Evolutionary conservation across 2,113 vertebrate genomes (phyloP).

Genomic region (Cygnus buccinator): DNA sequence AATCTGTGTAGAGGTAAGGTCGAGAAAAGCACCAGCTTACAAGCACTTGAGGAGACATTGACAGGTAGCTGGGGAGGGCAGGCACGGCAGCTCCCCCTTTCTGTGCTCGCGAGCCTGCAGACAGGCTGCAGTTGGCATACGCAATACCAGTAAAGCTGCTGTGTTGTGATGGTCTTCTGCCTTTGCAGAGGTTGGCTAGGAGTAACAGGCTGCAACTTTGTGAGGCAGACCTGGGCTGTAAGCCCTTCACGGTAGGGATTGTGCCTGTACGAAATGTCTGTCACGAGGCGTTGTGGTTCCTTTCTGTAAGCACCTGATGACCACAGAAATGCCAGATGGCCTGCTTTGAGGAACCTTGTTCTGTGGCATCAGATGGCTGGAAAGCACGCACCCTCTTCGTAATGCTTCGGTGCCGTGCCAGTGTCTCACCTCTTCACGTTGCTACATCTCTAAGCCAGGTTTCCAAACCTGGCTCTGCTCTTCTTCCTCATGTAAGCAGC

Average conservation of each 20-base stretch:
- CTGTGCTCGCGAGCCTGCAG: neutral
- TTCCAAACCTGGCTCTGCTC: neutral
- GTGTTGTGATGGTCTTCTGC: neutral
- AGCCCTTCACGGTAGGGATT: fast-evolving
- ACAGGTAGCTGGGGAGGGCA: neutral
- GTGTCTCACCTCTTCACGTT: neutral
- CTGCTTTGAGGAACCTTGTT: neutral
- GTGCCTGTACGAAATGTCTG: neutral
- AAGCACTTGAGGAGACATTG: neutral
- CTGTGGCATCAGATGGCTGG: neutral
- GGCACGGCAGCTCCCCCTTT: neutral
- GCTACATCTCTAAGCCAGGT: fast-evolving
- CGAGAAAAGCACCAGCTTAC: neutral
- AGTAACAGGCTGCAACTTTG: neutral
- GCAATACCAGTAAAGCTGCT: neutral
- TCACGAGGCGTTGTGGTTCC: neutral
- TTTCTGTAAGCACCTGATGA: neutral
- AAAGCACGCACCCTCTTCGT: neutral
- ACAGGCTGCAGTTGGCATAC: neutral
- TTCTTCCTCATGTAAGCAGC: neutral
- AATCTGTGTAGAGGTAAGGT: fast-evolving
- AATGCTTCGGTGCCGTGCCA: neutral
- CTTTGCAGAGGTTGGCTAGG: neutral
- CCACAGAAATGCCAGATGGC: neutral
- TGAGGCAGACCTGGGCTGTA: neutral